Evolutionary conservation across 1,140 invertebrate species (phyloP), one percentile per base, ranked within the genome.

Genomic region (Adelges cooleyi): DNA sequence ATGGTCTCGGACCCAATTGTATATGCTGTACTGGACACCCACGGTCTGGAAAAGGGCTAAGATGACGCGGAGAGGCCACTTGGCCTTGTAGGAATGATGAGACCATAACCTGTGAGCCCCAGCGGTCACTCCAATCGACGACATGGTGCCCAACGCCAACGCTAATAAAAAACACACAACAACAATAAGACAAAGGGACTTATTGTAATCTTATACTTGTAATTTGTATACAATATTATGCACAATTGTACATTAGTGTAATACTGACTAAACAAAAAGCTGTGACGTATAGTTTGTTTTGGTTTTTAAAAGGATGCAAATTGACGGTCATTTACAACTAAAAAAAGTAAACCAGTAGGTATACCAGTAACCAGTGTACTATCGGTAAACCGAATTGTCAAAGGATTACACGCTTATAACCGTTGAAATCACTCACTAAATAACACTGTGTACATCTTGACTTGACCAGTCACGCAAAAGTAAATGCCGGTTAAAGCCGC

Each of bases 1-100:
- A 72, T 95, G 92, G 74, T 95, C 90, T 50, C 84, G 78, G 0
- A 84, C 85, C 85, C 85, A 87, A 71, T 86, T 84, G 69, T 80
- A 84, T 18, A 86, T 78, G 42, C 68, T 69, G 44, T 69, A 69
- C 65, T 70, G 69, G 9, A 70, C 53, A 18, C 65, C 67, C 29
- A 81, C 74, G 25, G 77, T 78, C 52, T 83, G 76, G 67, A 76
- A 74, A 5, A 79, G 22, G 13, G 77, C 77, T 20, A 85, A 69
- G 15, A 83, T 69, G 4, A 82, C 71, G 38, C 81, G 74, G 5
- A 84, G 70, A 3, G 82, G 82, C 42, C 78, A 72, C 65, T 73
- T 79, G 3, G 84, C 84, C 72, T 84, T 84, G 74, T 83, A 86
- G 4, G 81, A 77, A 48, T 78, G 73, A 70, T 86, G 84, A 10